Percentiles rank a stretch among this genome's conserved stretches.
These are phyloP conservation scores for Calycopis cecrops DNA, from an alignment of 1,140 invertebrate genomes.

Conservation along the genomic window DNA sequence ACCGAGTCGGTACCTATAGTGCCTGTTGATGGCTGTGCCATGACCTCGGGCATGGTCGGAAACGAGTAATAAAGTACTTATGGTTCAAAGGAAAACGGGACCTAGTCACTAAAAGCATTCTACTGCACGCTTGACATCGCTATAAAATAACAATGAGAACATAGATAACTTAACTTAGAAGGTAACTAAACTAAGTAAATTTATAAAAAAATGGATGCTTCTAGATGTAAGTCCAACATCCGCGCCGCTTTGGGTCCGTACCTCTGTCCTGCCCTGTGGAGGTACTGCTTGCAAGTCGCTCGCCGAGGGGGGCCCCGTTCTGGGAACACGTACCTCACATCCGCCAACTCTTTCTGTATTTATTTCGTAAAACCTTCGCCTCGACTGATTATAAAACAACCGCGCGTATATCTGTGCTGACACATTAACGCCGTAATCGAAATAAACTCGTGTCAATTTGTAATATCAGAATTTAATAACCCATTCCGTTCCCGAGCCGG, in stretches of 20 bases:
- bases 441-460: constrained; percentile 27
- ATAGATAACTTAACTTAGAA: too few relatives aligned
- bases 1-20: too few relatives aligned
- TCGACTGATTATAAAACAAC: constrained; percentile 22
- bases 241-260: neutral
- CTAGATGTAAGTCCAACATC: neutral
- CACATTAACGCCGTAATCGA: constrained; percentile 24
- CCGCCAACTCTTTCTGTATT: constrained; percentile 8
- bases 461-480: constrained; percentile 31
- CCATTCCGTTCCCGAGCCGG: constrained; percentile 25
- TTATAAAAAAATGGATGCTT: neutral
- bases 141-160: too few relatives aligned
- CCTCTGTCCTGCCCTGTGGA: constrained; percentile 8
- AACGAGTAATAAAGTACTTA: too few relatives aligned
- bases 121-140: too few relatives aligned
- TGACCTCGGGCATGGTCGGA: too few relatives aligned
- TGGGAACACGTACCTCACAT: constrained; percentile 20
- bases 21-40: too few relatives aligned
- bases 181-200: too few relatives aligned
- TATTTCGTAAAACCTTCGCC: neutral
- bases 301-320: constrained; percentile 28
- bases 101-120: too few relatives aligned
- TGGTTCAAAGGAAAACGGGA: too few relatives aligned
- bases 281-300: constrained; percentile 26
- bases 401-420: constrained; percentile 27